Percentiles rank a stretch among this genome's conserved stretches.
Conservation (phyloP, 2,888 invertebrate genomes). For the Actias luna region DNA sequence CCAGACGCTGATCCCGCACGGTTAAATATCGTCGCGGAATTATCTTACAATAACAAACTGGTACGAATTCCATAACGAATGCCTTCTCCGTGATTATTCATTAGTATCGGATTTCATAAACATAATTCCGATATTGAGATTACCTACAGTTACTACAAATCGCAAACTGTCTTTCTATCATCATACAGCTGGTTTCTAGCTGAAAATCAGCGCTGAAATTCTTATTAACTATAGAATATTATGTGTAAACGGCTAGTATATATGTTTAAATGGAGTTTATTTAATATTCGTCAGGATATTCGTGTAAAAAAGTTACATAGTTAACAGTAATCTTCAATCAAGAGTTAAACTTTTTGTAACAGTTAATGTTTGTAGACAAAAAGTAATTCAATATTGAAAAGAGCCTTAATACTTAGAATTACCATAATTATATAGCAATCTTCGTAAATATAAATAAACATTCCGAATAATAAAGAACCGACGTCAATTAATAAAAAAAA, state of each 20-base stretch:
- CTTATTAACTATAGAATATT: too few relatives aligned
- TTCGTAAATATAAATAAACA: conserved; percentile 18
- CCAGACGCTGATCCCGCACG: conserved; percentile 59
- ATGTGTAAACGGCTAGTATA: too few relatives aligned
- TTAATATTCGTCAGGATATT: too few relatives aligned
- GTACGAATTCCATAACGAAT: conserved; percentile 55
- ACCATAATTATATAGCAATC: conserved; percentile 11
- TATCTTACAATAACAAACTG: conserved; percentile 59
- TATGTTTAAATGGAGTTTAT: too few relatives aligned
- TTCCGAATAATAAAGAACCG: conserved; percentile 29
- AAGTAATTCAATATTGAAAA: background rate
- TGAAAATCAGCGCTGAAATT: background rate
- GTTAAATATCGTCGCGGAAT: conserved; percentile 44
- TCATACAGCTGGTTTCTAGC: background rate
- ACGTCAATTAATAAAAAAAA: conserved; percentile 49
- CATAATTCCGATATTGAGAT: conserved; percentile 30
- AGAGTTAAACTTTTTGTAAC: background rate
- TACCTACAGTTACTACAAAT: background rate
- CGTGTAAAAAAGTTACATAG: background rate
- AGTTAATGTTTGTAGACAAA: background rate
- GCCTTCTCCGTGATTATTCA: conserved; percentile 38
- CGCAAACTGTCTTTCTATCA: background rate
- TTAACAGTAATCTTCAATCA: background rate
- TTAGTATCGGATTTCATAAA: conserved; percentile 54
- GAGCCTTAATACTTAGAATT: conserved; percentile 1